A percentile compares a stretch with the other conserved stretches of the same genome.
Evolutionary conservation across 2,797 vertebrate species (phyloP).

Genomic region (Esox masquinongy): DNA sequence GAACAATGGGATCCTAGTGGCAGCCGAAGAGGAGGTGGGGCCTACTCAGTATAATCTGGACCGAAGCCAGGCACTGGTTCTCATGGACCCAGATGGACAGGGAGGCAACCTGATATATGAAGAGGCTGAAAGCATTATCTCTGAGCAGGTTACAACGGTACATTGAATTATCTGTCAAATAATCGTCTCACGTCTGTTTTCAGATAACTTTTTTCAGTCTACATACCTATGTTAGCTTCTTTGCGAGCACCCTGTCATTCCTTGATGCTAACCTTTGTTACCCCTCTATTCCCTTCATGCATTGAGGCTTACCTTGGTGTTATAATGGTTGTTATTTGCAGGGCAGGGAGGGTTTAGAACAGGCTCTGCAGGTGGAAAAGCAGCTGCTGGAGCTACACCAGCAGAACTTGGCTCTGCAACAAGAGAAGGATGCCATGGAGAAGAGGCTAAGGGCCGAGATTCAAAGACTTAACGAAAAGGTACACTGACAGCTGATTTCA

Average conservation of each 20-base stretch:
- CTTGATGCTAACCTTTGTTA: not conserved
- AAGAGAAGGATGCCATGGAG: constrained; percentile 57
- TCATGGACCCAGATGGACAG: constrained; percentile 52
- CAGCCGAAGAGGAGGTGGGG: constrained; percentile 50
- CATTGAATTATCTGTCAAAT: not conserved
- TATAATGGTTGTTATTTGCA: constrained; percentile 21
- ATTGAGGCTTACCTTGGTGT: no score
- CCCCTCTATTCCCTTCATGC: not conserved
- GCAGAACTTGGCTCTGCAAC: constrained; percentile 44
- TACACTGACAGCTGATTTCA: constrained; percentile 15
- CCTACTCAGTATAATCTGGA: constrained; percentile 35
- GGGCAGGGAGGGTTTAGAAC: constrained; percentile 46
- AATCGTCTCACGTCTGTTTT: not conserved
- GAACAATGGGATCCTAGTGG: constrained; percentile 47
- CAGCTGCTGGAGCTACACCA: constrained; percentile 53
- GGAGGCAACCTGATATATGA: constrained; percentile 46
- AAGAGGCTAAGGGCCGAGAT: constrained; percentile 54
- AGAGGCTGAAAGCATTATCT: constrained; percentile 39
- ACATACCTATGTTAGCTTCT: no score
- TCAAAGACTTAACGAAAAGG: constrained; percentile 58
- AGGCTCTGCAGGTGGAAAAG: constrained; percentile 49
- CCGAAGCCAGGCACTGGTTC: constrained; percentile 42
- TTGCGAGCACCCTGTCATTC: no score
- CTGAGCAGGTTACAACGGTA: constrained; percentile 42
- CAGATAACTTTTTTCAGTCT: no score